These are phyloP conservation scores for Melinaea marsaeus DNA, from an alignment of 2,888 invertebrate genomes.

Conservation along the genomic window DNA sequence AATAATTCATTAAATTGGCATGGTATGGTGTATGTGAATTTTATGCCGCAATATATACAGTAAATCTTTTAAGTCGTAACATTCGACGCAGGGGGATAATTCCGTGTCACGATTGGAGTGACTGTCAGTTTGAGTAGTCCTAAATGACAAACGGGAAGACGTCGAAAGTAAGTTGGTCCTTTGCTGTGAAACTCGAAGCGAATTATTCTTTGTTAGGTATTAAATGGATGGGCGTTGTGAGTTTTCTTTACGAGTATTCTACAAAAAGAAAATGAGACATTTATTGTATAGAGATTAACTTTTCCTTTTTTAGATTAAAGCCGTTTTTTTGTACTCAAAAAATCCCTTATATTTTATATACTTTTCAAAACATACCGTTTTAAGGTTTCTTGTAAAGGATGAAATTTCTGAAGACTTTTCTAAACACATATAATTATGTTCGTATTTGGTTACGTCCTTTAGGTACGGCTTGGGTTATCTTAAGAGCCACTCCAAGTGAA, in stretches of 20 bases:
- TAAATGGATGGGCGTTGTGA: constrained; percentile 9
- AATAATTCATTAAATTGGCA: neutral
- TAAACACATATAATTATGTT: constrained; percentile 49
- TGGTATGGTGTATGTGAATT: neutral
- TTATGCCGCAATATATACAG: constrained; percentile 18
- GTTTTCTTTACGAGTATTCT: neutral
- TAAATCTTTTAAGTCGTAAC: constrained; percentile 44
- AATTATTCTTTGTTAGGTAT: neutral
- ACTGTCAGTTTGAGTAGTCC: constrained; percentile 41
- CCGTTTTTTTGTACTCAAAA: no score
- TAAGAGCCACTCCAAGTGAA: constrained; percentile 35
- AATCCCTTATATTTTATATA: no score
- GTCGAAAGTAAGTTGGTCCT: constrained; percentile 39
- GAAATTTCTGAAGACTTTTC: constrained; percentile 14
- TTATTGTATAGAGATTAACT: no score
- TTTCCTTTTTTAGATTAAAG: no score
- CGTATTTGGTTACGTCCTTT: constrained; percentile 43
- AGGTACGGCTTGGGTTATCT: constrained; percentile 37
- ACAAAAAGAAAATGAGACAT: neutral
- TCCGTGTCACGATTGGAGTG: constrained; percentile 54
- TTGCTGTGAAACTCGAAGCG: neutral
- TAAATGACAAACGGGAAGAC: constrained; percentile 56
- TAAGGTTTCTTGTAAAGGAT: neutral
- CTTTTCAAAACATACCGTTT: neutral
- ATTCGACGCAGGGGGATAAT: constrained; percentile 51